These are phyloP conservation scores for Vidua chalybeata DNA, from an alignment of 2,113 vertebrate species.

Conservation along the genomic window DNA sequence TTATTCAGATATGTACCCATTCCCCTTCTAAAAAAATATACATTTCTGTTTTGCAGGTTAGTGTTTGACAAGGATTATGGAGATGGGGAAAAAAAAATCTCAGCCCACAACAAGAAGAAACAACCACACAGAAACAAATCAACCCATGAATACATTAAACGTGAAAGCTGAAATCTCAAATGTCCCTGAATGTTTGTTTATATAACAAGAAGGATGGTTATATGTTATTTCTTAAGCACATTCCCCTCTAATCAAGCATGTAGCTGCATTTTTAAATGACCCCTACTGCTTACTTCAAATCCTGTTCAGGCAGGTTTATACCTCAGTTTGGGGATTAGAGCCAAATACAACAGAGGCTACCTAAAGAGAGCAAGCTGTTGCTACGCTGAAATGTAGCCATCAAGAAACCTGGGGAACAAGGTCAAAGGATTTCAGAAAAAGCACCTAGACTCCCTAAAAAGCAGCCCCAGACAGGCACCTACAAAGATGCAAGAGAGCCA, in stretches of 20 bases:
- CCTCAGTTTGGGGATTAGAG: slow-evolving; percentile 40
- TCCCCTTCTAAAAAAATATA: not conserved
- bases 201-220: not conserved
- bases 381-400: not conserved
- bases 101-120: not conserved
- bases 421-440: not conserved
- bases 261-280: slow-evolving; percentile 51
- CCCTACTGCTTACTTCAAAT: slow-evolving; percentile 35
- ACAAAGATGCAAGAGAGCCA: not conserved
- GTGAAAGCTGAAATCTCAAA: not conserved
- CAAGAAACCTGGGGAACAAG: not conserved
- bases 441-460: not conserved
- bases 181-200: not conserved
- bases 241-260: slow-evolving; percentile 16
- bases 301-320: slow-evolving; percentile 56
- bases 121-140: not conserved
- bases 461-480: not conserved
- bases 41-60: not conserved
- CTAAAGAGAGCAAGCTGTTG: slow-evolving; percentile 57
- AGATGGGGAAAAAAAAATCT: not conserved
- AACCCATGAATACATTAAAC: not conserved
- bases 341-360: slow-evolving; percentile 59
- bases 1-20: not conserved
- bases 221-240: not conserved
- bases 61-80: not conserved